These are phyloP conservation scores for Poecilia latipinna DNA, from an alignment of 2,113 vertebrate genomes.

Conservation along the genomic window DNA sequence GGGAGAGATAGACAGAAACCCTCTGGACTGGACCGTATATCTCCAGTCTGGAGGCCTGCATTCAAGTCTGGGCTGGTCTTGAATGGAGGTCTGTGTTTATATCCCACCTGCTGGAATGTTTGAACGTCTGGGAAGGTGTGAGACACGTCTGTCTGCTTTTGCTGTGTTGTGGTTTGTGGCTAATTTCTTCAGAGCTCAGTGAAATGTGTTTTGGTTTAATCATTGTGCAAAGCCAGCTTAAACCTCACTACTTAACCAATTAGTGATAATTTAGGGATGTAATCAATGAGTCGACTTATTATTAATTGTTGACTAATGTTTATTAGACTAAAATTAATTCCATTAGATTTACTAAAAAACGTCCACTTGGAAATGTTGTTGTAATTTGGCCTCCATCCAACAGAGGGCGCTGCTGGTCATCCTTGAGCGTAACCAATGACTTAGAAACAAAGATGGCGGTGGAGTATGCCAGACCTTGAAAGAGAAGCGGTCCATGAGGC, in stretches of 20 bases:
- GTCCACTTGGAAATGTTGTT: too few species aligned
- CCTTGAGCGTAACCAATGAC: too few species aligned
- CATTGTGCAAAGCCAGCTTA: constrained; percentile 18
- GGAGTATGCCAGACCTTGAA: too few species aligned
- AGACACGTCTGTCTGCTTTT: constrained; percentile 35
- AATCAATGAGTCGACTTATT: too few species aligned
- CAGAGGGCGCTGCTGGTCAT: too few species aligned
- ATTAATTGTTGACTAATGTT: too few species aligned
- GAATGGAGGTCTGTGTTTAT: constrained; percentile 14
- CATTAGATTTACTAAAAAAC: too few species aligned
- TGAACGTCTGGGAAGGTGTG: constrained; percentile 39
- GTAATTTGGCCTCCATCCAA: too few species aligned
- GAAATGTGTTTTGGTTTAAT: constrained; percentile 31
- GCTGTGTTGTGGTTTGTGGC: constrained; percentile 12
- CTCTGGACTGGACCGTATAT: constrained; percentile 55
- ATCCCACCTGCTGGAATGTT: constrained; percentile 51
- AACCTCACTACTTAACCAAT: constrained; percentile 16
- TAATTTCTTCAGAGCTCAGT: constrained; percentile 13
- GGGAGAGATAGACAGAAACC: background rate
- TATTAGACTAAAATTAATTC: too few species aligned
- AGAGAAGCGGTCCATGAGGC: too few species aligned
- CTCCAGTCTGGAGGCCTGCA: constrained; percentile 30
- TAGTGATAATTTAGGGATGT: constrained; percentile 2
- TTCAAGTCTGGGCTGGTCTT: constrained; percentile 66
- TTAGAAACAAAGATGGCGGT: too few species aligned